phyloP scores from a whole-genome alignment of 2,113 vertebrate species.

The Tachysurus vachellii region DNA sequence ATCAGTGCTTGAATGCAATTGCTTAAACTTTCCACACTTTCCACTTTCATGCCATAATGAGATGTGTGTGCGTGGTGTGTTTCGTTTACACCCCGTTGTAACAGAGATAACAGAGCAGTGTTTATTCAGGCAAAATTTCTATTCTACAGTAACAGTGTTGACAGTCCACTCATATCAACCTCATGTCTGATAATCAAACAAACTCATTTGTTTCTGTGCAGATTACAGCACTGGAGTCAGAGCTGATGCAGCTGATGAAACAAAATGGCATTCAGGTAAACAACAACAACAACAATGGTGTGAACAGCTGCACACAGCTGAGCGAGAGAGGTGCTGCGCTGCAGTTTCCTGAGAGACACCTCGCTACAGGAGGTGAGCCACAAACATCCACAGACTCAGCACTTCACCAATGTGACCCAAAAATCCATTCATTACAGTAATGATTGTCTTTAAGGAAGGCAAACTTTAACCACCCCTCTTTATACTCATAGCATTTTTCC shows the following conservation, averaged over 20 bases:
- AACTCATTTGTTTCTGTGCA: slow-evolving; percentile 59
- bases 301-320: slow-evolving; percentile 74
- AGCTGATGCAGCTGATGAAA: slow-evolving; percentile 91
- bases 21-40: neutral
- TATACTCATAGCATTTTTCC: neutral
- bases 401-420: neutral
- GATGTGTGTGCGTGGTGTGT: neutral
- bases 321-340: slow-evolving; percentile 62
- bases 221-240: slow-evolving; percentile 90
- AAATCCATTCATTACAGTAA: neutral
- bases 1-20: neutral
- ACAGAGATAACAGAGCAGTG: neutral
- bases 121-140: neutral
- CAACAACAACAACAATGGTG: slow-evolving; percentile 94
- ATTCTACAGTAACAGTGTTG: slow-evolving; percentile 6
- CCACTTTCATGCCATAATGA: neutral
- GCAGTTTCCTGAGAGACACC: slow-evolving; percentile 71
- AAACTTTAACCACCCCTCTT: neutral
- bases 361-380: slow-evolving; percentile 79
- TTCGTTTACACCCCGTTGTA: neutral
- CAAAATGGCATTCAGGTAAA: slow-evolving; percentile 94
- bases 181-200: neutral
- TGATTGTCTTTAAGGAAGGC: neutral
- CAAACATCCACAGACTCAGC: slow-evolving; percentile 32
- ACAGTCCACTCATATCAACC: neutral